Evolutionary conservation across 2,113 vertebrate species (phyloP).

Genomic region (Cyphotilapia sp.): DNA sequence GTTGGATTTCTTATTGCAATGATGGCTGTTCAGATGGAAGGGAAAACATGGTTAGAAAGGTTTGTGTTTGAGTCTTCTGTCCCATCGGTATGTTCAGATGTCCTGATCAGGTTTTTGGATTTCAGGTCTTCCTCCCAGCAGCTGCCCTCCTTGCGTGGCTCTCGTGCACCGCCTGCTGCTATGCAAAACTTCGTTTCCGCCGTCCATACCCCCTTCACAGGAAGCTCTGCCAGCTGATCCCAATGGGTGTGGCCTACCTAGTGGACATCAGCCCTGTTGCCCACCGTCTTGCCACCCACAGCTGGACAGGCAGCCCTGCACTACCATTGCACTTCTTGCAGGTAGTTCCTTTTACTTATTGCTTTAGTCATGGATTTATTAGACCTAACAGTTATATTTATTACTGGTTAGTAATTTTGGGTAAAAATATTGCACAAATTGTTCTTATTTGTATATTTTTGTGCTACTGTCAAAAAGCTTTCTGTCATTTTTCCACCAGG

Average conservation of each 20-base stretch:
- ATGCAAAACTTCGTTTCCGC: constrained; percentile 74
- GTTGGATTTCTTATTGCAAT: neutral
- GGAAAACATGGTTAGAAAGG: neutral
- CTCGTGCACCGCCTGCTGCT: constrained; percentile 70
- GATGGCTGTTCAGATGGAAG: rapidly evolving
- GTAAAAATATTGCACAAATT: neutral
- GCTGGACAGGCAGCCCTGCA: constrained; percentile 62
- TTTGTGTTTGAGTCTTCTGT: neutral
- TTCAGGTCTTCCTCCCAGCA: constrained; percentile 36
- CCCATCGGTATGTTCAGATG: neutral
- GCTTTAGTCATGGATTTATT: neutral
- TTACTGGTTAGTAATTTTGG: neutral
- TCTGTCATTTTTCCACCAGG: neutral
- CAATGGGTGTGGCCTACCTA: constrained; percentile 74
- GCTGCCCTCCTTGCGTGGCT: constrained; percentile 26
- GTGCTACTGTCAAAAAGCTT: neutral
- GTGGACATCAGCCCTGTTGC: constrained; percentile 79
- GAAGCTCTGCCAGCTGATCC: constrained; percentile 78
- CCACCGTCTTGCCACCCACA: constrained; percentile 70
- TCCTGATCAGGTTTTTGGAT: neutral
- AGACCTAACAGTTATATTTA: neutral
- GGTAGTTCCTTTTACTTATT: constrained; percentile 12
- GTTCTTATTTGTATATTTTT: neutral
- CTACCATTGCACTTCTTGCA: constrained; percentile 79
- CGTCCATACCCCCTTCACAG: constrained; percentile 75